phyloP scores from a whole-genome alignment of 2,888 invertebrate species.

The Zele albiditarsus region DNA sequence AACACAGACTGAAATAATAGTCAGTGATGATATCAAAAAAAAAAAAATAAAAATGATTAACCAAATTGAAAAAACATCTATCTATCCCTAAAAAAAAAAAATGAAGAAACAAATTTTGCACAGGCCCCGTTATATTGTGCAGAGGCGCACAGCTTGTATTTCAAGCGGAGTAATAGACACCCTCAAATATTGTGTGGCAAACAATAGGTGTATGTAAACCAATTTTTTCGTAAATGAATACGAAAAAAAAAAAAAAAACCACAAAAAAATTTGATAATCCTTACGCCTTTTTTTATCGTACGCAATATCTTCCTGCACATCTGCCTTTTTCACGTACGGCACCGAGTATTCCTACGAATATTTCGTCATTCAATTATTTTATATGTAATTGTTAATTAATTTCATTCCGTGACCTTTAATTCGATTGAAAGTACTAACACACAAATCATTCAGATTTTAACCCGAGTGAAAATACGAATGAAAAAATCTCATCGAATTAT shows the following conservation, averaged over 20 bases:
- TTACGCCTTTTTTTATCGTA: conserved; percentile 56
- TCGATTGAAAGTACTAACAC: background rate
- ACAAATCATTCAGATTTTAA: background rate
- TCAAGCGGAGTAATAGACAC: background rate
- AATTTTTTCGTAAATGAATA: background rate
- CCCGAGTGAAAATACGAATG: conserved; percentile 28
- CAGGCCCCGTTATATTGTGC: conserved; percentile 17
- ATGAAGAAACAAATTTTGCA: background rate
- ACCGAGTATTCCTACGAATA: conserved; percentile 55
- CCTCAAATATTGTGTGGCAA: conserved; percentile 2
- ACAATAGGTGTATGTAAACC: background rate
- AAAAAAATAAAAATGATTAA: conserved; percentile 44
- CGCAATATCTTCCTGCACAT: conserved; percentile 51
- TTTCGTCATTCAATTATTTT: conserved; percentile 45
- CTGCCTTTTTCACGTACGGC: conserved; percentile 53
- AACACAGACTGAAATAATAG: conserved; percentile 1
- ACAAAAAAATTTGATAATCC: conserved; percentile 40
- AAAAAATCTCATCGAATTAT: conserved; percentile 19
- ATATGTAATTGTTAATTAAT: background rate
- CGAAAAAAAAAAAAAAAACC: conserved; percentile 15
- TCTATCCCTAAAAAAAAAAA: conserved; percentile 4
- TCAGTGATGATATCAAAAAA: conserved; percentile 39
- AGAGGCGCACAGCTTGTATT: conserved; percentile 9
- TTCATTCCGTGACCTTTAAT: background rate
- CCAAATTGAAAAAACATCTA: conserved; percentile 30